These are phyloP conservation scores for Phalloptychus januarius DNA, from an alignment of 2,797 vertebrate species.

Conservation along the genomic window DNA sequence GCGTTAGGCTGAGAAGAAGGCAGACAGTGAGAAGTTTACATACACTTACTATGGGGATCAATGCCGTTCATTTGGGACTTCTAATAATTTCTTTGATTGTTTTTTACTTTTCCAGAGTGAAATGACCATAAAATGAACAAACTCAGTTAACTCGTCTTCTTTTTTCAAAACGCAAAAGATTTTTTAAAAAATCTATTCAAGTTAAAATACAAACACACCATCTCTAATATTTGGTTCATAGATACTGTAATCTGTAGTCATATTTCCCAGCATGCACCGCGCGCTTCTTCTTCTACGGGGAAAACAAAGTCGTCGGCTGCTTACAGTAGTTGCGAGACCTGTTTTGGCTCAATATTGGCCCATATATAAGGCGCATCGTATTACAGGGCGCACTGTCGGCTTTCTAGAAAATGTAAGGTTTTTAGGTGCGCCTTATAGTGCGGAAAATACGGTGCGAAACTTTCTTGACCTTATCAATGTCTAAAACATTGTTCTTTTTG, in stretches of 20 bases:
- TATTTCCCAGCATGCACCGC: no score
- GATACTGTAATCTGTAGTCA: no score
- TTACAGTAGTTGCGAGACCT: no score
- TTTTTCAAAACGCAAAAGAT: not conserved
- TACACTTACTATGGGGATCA: not conserved
- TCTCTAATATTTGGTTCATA: not conserved
- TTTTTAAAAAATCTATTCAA: not conserved
- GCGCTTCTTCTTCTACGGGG: no score
- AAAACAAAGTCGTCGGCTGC: no score
- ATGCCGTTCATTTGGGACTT: not conserved
- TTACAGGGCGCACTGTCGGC: no score
- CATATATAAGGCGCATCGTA: no score
- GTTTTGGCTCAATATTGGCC: no score
- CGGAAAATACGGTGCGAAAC: no score
- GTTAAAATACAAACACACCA: not conserved
- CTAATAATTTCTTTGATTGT: not conserved
- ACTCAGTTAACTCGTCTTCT: not conserved
- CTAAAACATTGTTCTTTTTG: not conserved
- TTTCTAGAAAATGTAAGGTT: no score
- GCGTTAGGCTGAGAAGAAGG: not conserved
- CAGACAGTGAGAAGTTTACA: not conserved
- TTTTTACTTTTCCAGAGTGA: not conserved
- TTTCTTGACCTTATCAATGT: not conserved
- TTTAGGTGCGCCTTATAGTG: no score
- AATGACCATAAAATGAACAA: not conserved